Conservation (phyloP, 2,888 invertebrate species). For the Adelognathus sp. region DNA sequence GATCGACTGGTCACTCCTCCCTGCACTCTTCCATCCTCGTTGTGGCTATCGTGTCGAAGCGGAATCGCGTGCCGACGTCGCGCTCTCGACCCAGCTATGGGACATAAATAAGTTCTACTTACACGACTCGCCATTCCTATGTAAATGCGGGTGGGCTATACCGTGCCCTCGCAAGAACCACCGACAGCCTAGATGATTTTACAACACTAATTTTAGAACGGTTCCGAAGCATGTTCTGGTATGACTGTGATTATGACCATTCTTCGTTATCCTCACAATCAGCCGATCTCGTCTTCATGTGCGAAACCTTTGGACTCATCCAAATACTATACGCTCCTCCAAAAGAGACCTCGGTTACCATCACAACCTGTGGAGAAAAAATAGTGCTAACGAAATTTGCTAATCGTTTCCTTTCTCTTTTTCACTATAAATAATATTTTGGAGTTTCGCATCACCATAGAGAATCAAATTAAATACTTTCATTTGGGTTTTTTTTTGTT, state of each 20-base stretch:
- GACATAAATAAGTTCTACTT: slow-evolving; percentile 75
- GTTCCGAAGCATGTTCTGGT: slow-evolving; percentile 4
- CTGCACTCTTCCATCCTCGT: neutral
- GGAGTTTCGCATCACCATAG: neutral
- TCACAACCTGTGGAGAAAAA: neutral
- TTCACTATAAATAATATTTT: neutral
- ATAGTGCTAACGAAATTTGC: neutral
- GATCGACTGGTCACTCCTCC: slow-evolving; percentile 56
- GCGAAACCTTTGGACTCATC: neutral
- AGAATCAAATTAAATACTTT: too few species aligned
- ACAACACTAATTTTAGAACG: slow-evolving; percentile 67
- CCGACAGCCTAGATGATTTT: slow-evolving; percentile 64
- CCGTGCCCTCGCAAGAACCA: slow-evolving; percentile 29
- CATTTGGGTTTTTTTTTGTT: too few species aligned
- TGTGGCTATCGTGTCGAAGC: slow-evolving; percentile 67
- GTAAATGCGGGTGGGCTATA: slow-evolving; percentile 64
- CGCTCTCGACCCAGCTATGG: slow-evolving; percentile 56
- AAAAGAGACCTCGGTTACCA: neutral
- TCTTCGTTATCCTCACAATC: neutral
- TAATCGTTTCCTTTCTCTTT: neutral
- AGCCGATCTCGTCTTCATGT: neutral
- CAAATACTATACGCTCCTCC: neutral
- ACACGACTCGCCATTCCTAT: slow-evolving; percentile 71
- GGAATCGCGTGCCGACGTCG: slow-evolving; percentile 70
- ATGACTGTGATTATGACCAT: slow-evolving; percentile 25